Percentiles rank a stretch among this genome's conserved stretches.
phyloP scores from a whole-genome alignment of 2,797 vertebrate species.

The Prunella strophiata region DNA sequence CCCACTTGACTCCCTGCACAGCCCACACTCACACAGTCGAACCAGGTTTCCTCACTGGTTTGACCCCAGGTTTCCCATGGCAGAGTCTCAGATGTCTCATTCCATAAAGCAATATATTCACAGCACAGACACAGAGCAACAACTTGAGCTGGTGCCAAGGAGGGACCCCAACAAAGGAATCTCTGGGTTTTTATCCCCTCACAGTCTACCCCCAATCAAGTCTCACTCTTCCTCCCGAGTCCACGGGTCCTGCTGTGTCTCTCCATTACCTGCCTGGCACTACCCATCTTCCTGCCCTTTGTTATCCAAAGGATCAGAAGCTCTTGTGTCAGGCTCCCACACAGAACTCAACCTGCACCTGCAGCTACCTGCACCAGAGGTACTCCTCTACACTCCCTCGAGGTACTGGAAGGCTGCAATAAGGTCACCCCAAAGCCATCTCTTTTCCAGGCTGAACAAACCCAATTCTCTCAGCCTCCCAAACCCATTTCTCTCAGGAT shows the following conservation, averaged over 20 bases:
- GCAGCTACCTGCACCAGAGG: neutral
- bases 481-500: neutral
- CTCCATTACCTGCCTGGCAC: neutral
- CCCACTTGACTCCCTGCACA: too few relatives aligned
- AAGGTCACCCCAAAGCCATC: neutral
- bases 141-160: rapidly evolving
- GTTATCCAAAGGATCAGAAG: neutral
- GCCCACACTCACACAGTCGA: neutral
- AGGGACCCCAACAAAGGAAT: neutral
- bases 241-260: rapidly evolving
- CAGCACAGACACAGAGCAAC: neutral
- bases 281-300: neutral
- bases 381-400: neutral
- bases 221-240: neutral
- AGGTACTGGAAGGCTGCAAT: neutral
- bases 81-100: neutral
- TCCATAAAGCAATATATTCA: neutral
- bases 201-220: too few relatives aligned
- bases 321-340: neutral
- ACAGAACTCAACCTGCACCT: neutral
- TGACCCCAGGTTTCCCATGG: neutral
- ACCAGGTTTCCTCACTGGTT: neutral
- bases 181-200: neutral
- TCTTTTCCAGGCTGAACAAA: neutral
- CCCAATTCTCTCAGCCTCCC: neutral